These are phyloP conservation scores for human DNA, from an alignment of 2,113 vertebrate genomes.

Conservation along the genomic window DNA sequence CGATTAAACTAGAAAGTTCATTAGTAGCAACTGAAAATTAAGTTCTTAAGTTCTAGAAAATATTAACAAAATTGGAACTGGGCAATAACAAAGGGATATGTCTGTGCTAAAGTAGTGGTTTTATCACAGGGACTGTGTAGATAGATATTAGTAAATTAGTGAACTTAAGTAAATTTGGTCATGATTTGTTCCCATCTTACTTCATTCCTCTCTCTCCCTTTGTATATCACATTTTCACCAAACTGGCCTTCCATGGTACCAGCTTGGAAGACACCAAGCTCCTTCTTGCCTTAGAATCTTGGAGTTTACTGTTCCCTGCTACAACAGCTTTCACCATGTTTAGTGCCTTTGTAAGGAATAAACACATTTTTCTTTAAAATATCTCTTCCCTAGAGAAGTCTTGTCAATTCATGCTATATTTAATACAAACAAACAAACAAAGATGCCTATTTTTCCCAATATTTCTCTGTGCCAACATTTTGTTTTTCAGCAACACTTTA, in stretches of 20 bases:
- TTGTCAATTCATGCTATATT: neutral
- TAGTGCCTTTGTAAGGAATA: neutral
- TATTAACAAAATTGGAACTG: neutral
- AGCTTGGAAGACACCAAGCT: neutral
- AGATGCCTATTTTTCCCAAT: neutral
- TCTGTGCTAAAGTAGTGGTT: neutral
- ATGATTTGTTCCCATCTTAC: neutral
- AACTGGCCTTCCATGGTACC: neutral
- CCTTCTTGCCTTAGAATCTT: neutral
- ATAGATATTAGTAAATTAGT: neutral
- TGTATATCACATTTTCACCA: neutral
- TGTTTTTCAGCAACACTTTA: neutral
- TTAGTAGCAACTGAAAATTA: neutral
- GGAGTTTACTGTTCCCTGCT: neutral
- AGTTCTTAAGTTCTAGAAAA: neutral
- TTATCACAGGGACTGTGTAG: neutral
- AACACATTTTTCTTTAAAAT: neutral
- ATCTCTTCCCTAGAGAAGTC: neutral
- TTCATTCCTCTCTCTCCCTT: neutral
- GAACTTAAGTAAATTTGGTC: neutral
- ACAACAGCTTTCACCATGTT: neutral
- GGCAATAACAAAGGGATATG: neutral
- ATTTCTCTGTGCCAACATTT: neutral
- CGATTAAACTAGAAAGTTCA: neutral
- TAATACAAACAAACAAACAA: neutral